Conservation (phyloP, 1,140 invertebrate genomes). For the Plodia interpunctella region DNA sequence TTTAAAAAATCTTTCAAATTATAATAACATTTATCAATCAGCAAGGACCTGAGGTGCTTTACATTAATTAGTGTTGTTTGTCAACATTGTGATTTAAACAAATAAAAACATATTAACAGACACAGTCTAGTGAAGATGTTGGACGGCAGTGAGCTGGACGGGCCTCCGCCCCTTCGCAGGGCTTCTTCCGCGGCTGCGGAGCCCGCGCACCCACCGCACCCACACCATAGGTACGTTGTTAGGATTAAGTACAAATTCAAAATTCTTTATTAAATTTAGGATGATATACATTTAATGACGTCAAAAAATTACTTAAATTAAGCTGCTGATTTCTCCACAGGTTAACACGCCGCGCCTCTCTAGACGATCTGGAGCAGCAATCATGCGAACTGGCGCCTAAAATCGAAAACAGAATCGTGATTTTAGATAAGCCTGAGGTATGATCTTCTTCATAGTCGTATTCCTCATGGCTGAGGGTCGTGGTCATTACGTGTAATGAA, state of each 20-base stretch:
- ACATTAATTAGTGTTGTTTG: too few species aligned
- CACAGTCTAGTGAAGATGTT: slow-evolving; percentile 87
- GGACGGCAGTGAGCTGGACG: slow-evolving; percentile 82
- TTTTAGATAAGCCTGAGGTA: slow-evolving; percentile 83
- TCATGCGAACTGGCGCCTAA: slow-evolving; percentile 86
- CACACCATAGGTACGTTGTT: slow-evolving; percentile 58
- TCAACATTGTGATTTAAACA: too few species aligned
- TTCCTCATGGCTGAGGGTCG: too few species aligned
- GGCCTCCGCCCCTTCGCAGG: slow-evolving; percentile 81
- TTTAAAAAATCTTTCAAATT: too few species aligned
- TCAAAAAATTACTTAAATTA: too few species aligned
- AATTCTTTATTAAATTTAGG: too few species aligned
- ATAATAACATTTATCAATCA: too few species aligned
- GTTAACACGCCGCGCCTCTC: slow-evolving; percentile 82
- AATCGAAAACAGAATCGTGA: slow-evolving; percentile 86
- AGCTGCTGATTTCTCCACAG: slow-evolving; percentile 52
- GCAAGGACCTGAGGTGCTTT: too few species aligned
- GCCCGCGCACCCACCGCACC: slow-evolving; percentile 28
- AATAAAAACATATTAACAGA: slow-evolving; percentile 47
- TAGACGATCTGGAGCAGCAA: slow-evolving; percentile 87
- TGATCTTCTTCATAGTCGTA: too few species aligned
- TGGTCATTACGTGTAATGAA: too few species aligned
- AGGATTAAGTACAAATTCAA: too few species aligned
- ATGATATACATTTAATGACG: too few species aligned
- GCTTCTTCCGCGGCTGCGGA: slow-evolving; percentile 56